A percentile compares a stretch with the other conserved stretches of the same genome.
Conservation (phyloP, 35 echinoderm and acorn worm genomes). For the Diadema setosum region DNA sequence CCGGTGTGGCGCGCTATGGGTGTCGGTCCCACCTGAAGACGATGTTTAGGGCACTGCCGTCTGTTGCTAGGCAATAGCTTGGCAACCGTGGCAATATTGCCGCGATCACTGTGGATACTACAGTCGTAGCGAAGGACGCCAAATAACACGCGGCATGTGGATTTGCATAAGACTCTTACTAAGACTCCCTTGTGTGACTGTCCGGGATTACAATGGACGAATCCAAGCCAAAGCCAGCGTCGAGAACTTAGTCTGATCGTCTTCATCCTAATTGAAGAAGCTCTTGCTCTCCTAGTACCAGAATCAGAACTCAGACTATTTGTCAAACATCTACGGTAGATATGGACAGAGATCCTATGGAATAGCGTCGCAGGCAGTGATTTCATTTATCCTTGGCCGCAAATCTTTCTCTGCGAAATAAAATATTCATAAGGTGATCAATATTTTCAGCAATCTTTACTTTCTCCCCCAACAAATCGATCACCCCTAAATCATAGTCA, state of each 20-base stretch:
- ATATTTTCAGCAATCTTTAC: neutral
- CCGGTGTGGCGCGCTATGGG: too few species aligned
- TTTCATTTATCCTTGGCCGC: too few species aligned
- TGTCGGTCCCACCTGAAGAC: too few species aligned
- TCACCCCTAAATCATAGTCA: neutral
- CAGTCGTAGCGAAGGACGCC: slow-evolving; percentile 5
- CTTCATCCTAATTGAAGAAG: too few species aligned
- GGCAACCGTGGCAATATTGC: slow-evolving; percentile 13
- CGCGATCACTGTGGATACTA: neutral
- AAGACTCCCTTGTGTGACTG: neutral
- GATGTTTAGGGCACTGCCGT: neutral
- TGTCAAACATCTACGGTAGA: too few species aligned
- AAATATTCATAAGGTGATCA: neutral
- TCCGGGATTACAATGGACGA: neutral
- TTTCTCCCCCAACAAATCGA: neutral
- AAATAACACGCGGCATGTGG: neutral
- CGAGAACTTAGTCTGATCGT: too few species aligned
- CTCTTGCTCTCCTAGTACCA: too few species aligned
- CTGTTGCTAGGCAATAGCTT: neutral
- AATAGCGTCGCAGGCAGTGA: too few species aligned
- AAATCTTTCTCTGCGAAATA: neutral
- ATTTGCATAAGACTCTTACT: neutral
- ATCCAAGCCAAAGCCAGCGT: too few species aligned
- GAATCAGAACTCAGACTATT: too few species aligned
- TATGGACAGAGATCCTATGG: too few species aligned